phyloP scores from a whole-genome alignment of 2,113 vertebrate genomes.

The Amblyopsis rosae region DNA sequence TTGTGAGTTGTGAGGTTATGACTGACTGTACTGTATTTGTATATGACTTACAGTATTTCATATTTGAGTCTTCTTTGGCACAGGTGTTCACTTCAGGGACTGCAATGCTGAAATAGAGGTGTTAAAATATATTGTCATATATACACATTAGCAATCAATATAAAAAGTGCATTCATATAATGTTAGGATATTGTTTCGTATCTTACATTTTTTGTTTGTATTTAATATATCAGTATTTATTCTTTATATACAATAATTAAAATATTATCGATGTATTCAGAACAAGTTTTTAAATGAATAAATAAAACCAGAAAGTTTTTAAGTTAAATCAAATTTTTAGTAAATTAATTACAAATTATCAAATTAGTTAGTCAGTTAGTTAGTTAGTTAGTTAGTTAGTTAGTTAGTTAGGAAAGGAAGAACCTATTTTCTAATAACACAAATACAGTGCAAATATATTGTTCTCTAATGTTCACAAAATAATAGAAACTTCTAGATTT shows the following conservation, averaged over 20 bases:
- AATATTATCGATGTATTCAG: background rate
- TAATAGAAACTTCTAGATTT: background rate
- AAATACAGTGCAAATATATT: too few species aligned
- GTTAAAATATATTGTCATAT: slow-evolving; percentile 2
- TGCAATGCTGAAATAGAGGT: slow-evolving; percentile 19
- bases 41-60: slow-evolving; percentile 12
- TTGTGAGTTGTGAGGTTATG: background rate
- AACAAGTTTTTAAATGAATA: background rate
- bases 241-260: too few species aligned
- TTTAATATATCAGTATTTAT: too few species aligned
- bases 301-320: too few species aligned
- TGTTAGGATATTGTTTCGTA: too few species aligned
- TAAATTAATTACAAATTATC: background rate
- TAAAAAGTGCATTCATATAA: too few species aligned
- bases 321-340: too few species aligned
- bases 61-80: slow-evolving; percentile 16
- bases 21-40: slow-evolving; percentile 17
- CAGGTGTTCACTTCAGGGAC: slow-evolving; percentile 13
- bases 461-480: background rate
- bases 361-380: background rate
- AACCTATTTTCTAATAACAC: background rate
- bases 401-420: background rate
- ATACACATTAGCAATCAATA: background rate
- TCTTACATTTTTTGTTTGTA: too few species aligned
- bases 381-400: background rate